Evolutionary conservation across 2,797 vertebrate species (phyloP).

Genomic region (Peromyscus nudipes): DNA sequence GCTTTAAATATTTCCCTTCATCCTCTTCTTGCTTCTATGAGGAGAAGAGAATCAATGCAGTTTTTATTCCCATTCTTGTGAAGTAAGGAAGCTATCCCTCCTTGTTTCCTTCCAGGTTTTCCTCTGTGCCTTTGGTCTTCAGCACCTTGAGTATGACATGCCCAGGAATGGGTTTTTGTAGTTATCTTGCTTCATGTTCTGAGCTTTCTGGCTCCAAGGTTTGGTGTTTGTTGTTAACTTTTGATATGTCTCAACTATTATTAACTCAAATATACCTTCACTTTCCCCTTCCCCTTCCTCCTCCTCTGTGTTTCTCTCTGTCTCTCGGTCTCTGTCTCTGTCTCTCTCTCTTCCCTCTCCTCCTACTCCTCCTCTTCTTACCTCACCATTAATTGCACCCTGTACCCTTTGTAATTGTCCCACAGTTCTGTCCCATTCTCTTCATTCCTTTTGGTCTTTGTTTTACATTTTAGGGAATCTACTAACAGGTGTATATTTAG

Average conservation of each 20-base stretch:
- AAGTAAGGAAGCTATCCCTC: too few relatives aligned
- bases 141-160: background rate
- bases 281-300: accelerated
- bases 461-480: constrained; percentile 35
- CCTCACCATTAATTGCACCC: background rate
- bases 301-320: too few relatives aligned
- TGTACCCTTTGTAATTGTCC: background rate
- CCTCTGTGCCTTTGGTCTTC: background rate
- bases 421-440: background rate
- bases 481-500: background rate
- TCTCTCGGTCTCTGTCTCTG: background rate
- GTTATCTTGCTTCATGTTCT: background rate
- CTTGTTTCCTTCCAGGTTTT: background rate
- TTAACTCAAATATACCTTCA: background rate
- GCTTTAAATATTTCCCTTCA: background rate
- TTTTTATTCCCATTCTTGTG: background rate
- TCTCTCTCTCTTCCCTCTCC: too few relatives aligned
- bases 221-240: background rate
- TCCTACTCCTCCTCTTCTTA: too few relatives aligned
- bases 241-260: background rate
- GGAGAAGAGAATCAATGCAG: background rate
- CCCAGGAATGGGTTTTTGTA: background rate
- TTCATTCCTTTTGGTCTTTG: background rate
- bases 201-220: background rate
- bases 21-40: background rate